phyloP scores from a whole-genome alignment of 2,113 vertebrate species.

The Neolamprologus ventralis region DNA sequence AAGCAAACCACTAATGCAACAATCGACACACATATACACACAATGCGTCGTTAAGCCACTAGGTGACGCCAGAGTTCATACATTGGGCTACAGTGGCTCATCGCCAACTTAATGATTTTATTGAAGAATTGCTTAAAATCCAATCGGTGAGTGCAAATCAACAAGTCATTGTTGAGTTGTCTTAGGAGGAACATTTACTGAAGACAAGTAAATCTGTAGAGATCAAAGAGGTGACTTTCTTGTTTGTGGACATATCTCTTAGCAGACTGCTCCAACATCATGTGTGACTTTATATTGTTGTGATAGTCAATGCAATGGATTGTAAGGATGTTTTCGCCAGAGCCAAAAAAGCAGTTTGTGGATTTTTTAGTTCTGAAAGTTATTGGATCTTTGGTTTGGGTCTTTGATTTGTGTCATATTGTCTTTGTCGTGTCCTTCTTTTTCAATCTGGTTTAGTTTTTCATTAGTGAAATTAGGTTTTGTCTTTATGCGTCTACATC shows the following conservation, averaged over 20 bases:
- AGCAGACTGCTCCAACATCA: background rate
- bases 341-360: background rate
- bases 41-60: background rate
- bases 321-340: background rate
- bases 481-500: background rate
- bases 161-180: background rate
- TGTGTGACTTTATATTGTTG: background rate
- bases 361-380: background rate
- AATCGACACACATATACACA: background rate
- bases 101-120: background rate
- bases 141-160: background rate
- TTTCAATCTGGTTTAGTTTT: background rate
- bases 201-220: background rate
- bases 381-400: background rate
- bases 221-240: background rate
- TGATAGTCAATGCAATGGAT: background rate
- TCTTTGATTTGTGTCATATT: background rate
- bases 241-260: background rate
- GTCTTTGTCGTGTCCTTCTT: background rate
- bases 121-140: background rate
- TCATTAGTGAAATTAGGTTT: background rate
- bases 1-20: background rate
- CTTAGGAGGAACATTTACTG: background rate
- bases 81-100: background rate
- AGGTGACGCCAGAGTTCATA: background rate